Conservation (phyloP, 1,140 invertebrate species). For the Papilio polytes region DNA sequence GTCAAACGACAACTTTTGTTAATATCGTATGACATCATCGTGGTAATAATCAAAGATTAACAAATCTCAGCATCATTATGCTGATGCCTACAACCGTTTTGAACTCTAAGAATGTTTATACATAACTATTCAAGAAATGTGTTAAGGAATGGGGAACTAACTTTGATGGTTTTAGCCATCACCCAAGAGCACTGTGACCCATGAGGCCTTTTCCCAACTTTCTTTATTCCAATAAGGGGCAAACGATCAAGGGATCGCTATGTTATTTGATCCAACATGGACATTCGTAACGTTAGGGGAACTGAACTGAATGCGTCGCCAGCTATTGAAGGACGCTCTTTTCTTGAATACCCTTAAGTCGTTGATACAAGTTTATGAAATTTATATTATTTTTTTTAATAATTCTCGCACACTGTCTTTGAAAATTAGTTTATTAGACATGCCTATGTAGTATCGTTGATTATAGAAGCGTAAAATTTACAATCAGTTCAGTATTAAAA, state of each 20-base stretch:
- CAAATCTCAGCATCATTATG: conserved; percentile 2
- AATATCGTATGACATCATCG: conserved; percentile 28
- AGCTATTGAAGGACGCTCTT: no score
- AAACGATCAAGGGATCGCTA: no score
- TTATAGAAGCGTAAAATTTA: not conserved
- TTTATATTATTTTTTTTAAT: no score
- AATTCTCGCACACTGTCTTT: not conserved
- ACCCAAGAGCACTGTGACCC: no score
- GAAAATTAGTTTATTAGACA: not conserved
- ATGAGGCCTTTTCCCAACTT: no score
- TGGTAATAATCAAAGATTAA: conserved; percentile 30
- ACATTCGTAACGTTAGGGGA: no score
- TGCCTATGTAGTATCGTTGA: not conserved
- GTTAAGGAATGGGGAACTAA: not conserved
- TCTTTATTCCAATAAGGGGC: no score
- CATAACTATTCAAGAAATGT: not conserved
- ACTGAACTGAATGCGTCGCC: no score
- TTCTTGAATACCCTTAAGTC: no score
- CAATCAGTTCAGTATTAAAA: not conserved
- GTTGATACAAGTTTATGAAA: no score
- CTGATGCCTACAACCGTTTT: conserved; percentile 5
- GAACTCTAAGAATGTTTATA: not conserved
- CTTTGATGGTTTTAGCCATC: no score
- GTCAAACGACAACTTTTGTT: conserved; percentile 20
- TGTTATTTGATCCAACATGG: no score